Conservation (phyloP, 2,888 invertebrate genomes). For the Stictocephala bisonia region DNA sequence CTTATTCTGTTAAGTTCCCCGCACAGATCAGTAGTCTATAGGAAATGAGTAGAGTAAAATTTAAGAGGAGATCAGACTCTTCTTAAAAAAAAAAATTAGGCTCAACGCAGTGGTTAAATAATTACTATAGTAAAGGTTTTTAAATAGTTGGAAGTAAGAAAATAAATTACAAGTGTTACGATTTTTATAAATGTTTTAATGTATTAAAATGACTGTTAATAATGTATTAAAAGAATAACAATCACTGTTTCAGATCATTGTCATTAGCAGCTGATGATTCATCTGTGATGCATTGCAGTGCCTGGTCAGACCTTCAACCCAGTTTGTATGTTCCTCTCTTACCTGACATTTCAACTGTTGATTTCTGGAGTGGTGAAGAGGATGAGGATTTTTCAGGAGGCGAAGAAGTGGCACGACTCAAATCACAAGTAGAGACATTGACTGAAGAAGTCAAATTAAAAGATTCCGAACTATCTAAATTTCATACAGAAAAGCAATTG, state of each 20-base stretch:
- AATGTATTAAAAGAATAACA: neutral
- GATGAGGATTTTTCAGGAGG: conserved; percentile 34
- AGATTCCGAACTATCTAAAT: conserved; percentile 15
- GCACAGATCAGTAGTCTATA: too few species aligned
- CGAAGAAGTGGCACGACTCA: conserved; percentile 60
- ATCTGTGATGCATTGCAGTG: conserved; percentile 20
- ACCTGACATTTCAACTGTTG: conserved; percentile 59
- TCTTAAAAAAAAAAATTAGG: too few species aligned
- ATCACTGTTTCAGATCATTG: conserved; percentile 45
- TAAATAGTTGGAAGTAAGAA: too few species aligned
- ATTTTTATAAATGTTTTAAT: too few species aligned
- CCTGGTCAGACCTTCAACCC: conserved; percentile 44
- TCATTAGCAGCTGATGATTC: conserved; percentile 53
- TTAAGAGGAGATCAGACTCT: too few species aligned
- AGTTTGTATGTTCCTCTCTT: conserved; percentile 54
- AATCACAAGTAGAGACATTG: conserved; percentile 64
- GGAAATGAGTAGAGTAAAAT: too few species aligned
- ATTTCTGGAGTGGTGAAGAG: conserved; percentile 58
- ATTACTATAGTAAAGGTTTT: too few species aligned
- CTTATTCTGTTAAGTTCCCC: too few species aligned
- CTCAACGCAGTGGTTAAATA: too few species aligned
- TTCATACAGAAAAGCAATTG: neutral
- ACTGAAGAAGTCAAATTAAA: conserved; percentile 52
- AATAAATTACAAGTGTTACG: too few species aligned
- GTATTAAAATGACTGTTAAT: too few species aligned